Evolutionary conservation across 1,140 invertebrate species (phyloP), one percentile per base, ranked within the genome.

Genomic region (Anastrepha ludens): DNA sequence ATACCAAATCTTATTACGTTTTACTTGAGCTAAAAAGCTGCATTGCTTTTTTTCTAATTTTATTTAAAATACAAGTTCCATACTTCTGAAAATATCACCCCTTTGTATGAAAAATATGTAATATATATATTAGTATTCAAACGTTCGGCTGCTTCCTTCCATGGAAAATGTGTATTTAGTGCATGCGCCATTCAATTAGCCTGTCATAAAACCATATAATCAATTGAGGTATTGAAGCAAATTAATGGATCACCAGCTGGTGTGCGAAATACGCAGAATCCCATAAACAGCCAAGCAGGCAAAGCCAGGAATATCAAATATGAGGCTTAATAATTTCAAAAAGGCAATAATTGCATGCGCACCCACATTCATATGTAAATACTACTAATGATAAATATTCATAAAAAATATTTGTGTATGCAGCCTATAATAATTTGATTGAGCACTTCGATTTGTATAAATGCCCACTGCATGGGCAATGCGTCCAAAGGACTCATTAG

Each of bases 401-500:
- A 62, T 55, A 17, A 62, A 55, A 55, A 55, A 55, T 55, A 55
- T 55, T 55, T 55, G n/a, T 44, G 8, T 13, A 39, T 17, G 44
- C 3, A 74, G n/a, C 13, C 17, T 15, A 74, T 13, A 47, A 11
- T 74, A 41, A 74, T 74, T 74, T 74, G 67, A 74, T 74, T 47
- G 67, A 74, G 41, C 41, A 74, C 41, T 62, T 62, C 17, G 60
- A 62, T 62, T 62, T 62, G 60, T 17, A 62, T 11, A 13, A 62
- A 13, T 62, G 60, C 41, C 13, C 15, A 39, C 11, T 55, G 0
- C 29, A 70, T 15, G 65, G 29, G 39, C 11, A 41, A 11, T 13
- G 65, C 65, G 39, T 29, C 41, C 67, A 74, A 74, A 74, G 67
- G 5, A 74, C 44, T 74, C 17, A 74, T 74, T 74, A 74, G 67